Evolutionary conservation across 2,797 vertebrate species (phyloP), one percentile per base, ranked within the genome.

Genomic region (Characodon lateralis): DNA sequence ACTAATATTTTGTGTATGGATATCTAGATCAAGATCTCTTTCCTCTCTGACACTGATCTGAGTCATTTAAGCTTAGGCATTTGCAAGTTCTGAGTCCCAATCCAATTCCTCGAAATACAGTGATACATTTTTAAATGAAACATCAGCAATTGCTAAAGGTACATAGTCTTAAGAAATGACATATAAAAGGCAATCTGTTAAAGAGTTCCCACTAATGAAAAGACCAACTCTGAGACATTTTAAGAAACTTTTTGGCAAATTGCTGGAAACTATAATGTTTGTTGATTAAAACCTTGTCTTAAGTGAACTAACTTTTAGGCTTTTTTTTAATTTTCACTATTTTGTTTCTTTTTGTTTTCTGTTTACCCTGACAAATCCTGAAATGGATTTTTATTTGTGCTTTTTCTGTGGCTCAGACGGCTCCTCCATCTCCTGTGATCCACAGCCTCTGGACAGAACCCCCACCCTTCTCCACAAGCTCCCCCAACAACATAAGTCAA

Each of bases 391-490:
- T 66, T 2, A 41, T 18, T 4, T 73, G 77, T 71, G 8, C 13
- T 5, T 61, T 16, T 83, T 55, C 66, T 83, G 66, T 82, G 58
- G 85, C 71, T 22, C 76, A 99, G 98, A 95, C 95, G 18, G 97
- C 96, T 2, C 96, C 97, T 1, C 96, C 97, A 4, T 94, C 97
- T 53, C 96, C 97, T 22, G 96, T 95, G 71, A 86, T 96, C 31
- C 96, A 97, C 68, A 96, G 95, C 81, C 91, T 96, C 46, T 98
- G 97, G 97, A 87, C 96, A 1, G 96, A 98, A 68, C 88, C 97
- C 0, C 93, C 96, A 0, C 90, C 96, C 0, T 84, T 95, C 35
- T 90, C 90, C 5, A 83, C 84, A 56, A 93, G 93, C 0, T 95
- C 93, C 18, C 93, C 96, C 53, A 96, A 85, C 85, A 97, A 96